Evolutionary conservation across 2,797 vertebrate species (phyloP).

Genomic region (Emys orbicularis): DNA sequence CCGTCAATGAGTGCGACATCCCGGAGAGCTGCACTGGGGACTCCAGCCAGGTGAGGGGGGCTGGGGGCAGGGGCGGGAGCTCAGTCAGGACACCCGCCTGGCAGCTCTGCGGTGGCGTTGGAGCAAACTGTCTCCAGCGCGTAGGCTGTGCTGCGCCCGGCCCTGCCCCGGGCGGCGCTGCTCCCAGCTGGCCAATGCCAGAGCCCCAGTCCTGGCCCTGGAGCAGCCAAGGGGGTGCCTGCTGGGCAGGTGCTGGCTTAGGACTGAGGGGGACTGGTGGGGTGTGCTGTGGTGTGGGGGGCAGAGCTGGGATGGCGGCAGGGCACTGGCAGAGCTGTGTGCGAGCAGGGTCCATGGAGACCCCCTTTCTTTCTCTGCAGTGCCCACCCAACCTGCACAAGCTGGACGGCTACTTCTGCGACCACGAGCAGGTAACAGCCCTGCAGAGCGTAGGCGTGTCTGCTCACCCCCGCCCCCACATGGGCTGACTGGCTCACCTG

Average conservation of each 20-base stretch:
- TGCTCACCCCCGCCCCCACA: rapidly evolving
- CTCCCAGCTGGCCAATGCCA: neutral
- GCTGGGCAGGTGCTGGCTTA: neutral
- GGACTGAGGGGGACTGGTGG: neutral
- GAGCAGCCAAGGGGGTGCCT: too few species aligned
- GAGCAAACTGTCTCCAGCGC: too few species aligned
- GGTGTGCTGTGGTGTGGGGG: neutral
- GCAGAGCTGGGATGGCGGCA: neutral
- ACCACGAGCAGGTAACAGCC: constrained; percentile 90
- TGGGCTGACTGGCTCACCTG: rapidly evolving
- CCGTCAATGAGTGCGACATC: constrained; percentile 95
- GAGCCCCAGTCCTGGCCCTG: neutral
- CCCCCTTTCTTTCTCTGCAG: constrained; percentile 73
- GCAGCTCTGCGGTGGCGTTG: neutral
- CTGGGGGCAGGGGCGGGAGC: neutral
- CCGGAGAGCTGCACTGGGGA: constrained; percentile 93
- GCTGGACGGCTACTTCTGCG: constrained; percentile 94
- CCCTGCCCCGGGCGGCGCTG: too few species aligned
- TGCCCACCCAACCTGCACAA: constrained; percentile 97
- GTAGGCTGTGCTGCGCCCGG: neutral
- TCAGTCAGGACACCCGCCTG: neutral
- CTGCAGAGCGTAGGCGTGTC: rapidly evolving
- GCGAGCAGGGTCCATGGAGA: rapidly evolving
- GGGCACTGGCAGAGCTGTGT: rapidly evolving
- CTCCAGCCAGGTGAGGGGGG: constrained; percentile 91